phyloP scores from a whole-genome alignment of 37 sponge, comb jelly and placozoan genomes.

The Theonella swinhoei region DNA sequence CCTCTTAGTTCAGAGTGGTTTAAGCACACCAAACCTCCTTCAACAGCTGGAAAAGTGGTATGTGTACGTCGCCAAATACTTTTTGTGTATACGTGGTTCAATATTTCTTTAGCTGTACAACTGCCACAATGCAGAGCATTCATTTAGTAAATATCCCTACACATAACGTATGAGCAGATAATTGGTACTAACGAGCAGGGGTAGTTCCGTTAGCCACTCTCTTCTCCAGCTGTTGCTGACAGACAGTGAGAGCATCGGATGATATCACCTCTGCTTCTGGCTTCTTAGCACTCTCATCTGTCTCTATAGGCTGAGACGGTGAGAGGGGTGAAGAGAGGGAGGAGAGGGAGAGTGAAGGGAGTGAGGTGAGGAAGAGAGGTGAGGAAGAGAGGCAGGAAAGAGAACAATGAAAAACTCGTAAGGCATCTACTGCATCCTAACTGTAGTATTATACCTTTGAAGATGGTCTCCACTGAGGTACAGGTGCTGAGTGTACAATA shows the following conservation, averaged over 20 bases:
- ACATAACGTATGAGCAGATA: no score
- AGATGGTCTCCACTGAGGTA: conserved; percentile 66
- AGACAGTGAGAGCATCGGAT: conserved; percentile 35
- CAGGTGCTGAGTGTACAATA: conserved; percentile 19
- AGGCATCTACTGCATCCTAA: conserved; percentile 3
- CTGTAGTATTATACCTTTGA: conserved; percentile 60
- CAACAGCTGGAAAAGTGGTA: no score
- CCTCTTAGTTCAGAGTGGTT: no score
- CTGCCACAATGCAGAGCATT: no score
- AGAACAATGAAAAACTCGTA: no score
- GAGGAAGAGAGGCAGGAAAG: no score
- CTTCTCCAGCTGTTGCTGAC: conserved; percentile 18
- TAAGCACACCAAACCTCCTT: no score
- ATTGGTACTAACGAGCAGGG: not conserved
- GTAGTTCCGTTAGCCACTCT: not conserved
- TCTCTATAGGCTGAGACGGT: conserved; percentile 51
- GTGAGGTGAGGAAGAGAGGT: not conserved
- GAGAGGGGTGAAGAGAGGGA: not conserved
- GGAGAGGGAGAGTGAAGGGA: not conserved
- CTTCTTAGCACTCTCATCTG: conserved; percentile 77
- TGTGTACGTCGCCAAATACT: no score
- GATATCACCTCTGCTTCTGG: conserved; percentile 50
- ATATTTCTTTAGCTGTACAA: no score
- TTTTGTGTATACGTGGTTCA: no score
- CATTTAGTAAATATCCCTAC: no score